These are phyloP conservation scores for Drosophila dunni DNA, from an alignment of 1,140 invertebrate species.

Conservation along the genomic window DNA sequence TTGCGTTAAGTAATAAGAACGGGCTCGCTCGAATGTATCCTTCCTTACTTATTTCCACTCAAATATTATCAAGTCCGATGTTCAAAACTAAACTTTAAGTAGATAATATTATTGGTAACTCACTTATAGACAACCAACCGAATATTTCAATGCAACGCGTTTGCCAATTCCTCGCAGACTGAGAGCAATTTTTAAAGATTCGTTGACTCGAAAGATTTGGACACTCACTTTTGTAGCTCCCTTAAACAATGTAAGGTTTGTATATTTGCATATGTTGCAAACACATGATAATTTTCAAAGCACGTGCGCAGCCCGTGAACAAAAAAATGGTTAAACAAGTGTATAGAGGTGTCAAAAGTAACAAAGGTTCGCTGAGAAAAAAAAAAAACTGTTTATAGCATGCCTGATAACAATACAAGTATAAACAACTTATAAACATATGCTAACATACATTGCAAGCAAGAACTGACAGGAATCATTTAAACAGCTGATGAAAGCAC, in stretches of 20 bases:
- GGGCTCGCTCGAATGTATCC: too few species aligned
- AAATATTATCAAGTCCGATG: too few species aligned
- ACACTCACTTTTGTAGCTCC: background rate
- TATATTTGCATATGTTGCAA: background rate
- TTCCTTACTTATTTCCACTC: too few species aligned
- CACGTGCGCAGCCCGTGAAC: constrained; percentile 36
- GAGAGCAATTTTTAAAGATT: background rate
- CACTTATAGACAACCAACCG: background rate
- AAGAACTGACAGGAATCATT: too few species aligned
- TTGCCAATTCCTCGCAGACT: constrained; percentile 6
- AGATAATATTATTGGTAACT: background rate
- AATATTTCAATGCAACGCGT: constrained; percentile 1
- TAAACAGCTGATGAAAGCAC: too few species aligned
- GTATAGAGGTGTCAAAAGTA: constrained; percentile 33
- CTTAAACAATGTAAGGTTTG: background rate
- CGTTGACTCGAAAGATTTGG: constrained; percentile 2
- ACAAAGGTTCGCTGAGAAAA: background rate
- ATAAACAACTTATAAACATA: too few species aligned
- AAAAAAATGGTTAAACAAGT: constrained; percentile 35
- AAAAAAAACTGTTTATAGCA: background rate
- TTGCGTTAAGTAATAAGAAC: too few species aligned
- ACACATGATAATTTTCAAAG: constrained; percentile 52
- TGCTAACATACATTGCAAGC: too few species aligned
- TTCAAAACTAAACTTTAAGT: too few species aligned
- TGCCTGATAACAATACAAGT: background rate